Percentiles rank a stretch among this genome's conserved stretches.
Conservation (phyloP, 2,113 vertebrate genomes). For the Eubucco bourcierii region DNA sequence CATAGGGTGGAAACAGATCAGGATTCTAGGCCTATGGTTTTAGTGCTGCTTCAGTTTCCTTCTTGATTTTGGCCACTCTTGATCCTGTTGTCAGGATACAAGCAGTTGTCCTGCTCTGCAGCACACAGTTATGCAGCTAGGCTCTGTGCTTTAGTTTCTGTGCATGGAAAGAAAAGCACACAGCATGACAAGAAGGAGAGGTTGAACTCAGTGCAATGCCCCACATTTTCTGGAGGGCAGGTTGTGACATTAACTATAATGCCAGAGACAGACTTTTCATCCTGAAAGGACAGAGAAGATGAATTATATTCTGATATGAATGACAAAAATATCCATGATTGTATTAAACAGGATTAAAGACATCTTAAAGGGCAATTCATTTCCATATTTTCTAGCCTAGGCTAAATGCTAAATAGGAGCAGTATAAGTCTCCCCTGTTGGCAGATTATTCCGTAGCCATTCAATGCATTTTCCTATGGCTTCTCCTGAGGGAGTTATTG, state of each 20-base stretch:
- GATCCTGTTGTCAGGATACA: not conserved
- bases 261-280: not conserved
- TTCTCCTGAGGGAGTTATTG: not conserved
- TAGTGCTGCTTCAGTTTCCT: not conserved
- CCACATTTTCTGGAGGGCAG: not conserved
- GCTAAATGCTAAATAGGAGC: not conserved
- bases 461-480: not conserved
- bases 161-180: not conserved
- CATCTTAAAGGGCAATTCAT: not conserved
- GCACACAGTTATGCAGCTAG: not conserved
- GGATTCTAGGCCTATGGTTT: not conserved
- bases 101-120: not conserved
- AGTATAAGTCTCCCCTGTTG: not conserved
- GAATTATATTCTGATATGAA: not conserved
- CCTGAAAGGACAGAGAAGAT: not conserved
- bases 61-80: not conserved
- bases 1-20: not conserved
- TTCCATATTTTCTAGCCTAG: not conserved
- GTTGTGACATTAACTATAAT: not conserved
- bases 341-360: not conserved
- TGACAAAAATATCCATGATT: not conserved
- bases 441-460: not conserved
- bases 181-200: rapidly evolving
- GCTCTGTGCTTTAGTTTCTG: not conserved
- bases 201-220: rapidly evolving